A percentile compares a stretch with the other conserved stretches of the same genome.
These are phyloP conservation scores for Cinclus mexicanus DNA, from an alignment of 2,113 vertebrate species.

Conservation along the genomic window DNA sequence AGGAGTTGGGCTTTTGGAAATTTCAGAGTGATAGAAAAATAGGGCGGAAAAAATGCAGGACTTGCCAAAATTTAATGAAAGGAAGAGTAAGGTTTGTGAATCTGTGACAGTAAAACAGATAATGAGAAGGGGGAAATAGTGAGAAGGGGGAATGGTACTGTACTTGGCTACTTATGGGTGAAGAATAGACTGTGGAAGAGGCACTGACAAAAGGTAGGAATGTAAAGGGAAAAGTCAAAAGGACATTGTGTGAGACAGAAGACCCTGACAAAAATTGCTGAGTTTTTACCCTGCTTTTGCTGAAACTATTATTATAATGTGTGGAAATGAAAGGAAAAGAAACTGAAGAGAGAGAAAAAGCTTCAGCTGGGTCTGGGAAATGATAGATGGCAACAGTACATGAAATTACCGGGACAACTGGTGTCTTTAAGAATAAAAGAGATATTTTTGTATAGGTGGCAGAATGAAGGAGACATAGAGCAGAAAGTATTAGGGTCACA, in stretches of 20 bases:
- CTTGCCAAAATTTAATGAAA: neutral
- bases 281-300: constrained; percentile 10
- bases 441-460: neutral
- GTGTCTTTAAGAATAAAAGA: neutral
- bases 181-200: neutral
- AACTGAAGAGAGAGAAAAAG: neutral
- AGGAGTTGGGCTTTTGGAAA: neutral
- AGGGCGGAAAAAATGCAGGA: neutral
- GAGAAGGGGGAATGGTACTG: neutral
- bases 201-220: neutral
- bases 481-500: neutral
- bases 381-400: neutral
- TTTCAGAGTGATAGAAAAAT: neutral
- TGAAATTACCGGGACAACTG: neutral
- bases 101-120: neutral
- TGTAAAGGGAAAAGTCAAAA: neutral
- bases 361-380: neutral
- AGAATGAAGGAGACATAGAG: neutral
- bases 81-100: neutral
- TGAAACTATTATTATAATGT: neutral
- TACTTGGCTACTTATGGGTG: neutral
- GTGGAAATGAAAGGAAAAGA: neutral
- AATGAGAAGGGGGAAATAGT: neutral
- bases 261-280: neutral
- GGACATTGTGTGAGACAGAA: neutral